Conservation (phyloP, 2,888 invertebrate genomes). For the Calameuta idolon region DNA sequence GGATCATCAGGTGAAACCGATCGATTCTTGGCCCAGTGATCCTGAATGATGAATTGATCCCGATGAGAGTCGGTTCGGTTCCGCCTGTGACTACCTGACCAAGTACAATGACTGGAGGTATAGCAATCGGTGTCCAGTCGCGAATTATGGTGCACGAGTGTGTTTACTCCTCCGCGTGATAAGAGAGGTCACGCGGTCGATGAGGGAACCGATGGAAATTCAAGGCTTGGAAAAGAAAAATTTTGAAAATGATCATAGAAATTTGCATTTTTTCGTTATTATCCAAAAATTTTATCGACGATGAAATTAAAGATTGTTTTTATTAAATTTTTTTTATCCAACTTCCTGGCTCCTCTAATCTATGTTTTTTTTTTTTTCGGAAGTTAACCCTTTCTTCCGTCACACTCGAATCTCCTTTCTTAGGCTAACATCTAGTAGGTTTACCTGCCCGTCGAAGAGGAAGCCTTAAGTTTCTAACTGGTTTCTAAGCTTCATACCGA, state of each 20-base stretch:
- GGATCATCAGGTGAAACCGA: not conserved
- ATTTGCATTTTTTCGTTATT: too few relatives aligned
- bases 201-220: not conserved
- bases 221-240: not conserved
- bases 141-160: not conserved
- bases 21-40: not conserved
- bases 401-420: not conserved
- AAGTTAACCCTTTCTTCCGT: not conserved
- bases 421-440: not conserved
- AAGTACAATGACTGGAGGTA: not conserved
- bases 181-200: not conserved
- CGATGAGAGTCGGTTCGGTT: not conserved
- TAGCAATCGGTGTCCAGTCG: not conserved
- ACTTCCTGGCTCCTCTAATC: too few relatives aligned
- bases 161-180: not conserved
- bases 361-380: not conserved
- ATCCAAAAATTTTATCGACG: too few relatives aligned
- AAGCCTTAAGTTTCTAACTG: not conserved
- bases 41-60: not conserved
- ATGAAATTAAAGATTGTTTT: too few relatives aligned
- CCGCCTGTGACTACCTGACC: not conserved
- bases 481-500: not conserved
- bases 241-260: too few relatives aligned
- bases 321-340: rapidly evolving
- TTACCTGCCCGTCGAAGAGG: not conserved